Percentiles rank a stretch among this genome's conserved stretches.
These are phyloP conservation scores for Pandemis cinnamomeana DNA, from an alignment of 2,888 invertebrate genomes.

Conservation along the genomic window DNA sequence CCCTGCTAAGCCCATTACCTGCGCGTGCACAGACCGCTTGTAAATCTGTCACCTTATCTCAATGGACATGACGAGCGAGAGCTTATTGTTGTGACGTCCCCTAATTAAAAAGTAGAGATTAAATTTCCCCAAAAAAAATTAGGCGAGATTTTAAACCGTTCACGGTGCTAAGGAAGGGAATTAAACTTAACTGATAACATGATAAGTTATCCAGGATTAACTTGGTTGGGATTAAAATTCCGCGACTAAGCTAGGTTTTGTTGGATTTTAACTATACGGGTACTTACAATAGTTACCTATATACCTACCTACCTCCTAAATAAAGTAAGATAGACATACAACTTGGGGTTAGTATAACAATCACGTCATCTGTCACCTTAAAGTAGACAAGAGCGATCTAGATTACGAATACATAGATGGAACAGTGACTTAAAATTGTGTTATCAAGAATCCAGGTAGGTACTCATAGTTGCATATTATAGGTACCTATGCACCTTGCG, in stretches of 20 bases:
- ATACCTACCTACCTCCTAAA: neutral
- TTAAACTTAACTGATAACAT: conserved; percentile 21
- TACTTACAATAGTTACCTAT: neutral
- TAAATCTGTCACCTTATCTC: conserved; percentile 72
- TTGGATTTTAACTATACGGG: conserved; percentile 5
- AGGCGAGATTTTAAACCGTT: conserved; percentile 28
- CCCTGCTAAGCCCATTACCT: conserved; percentile 61
- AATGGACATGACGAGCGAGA: conserved; percentile 56
- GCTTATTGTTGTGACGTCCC: conserved; percentile 65
- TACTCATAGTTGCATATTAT: neutral
- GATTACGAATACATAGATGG: too few relatives aligned
- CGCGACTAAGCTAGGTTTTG: conserved; percentile 18
- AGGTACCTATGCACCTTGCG: conserved; percentile 32
- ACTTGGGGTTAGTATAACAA: neutral
- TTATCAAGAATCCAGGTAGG: neutral
- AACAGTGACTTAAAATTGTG: neutral
- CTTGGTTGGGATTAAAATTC: conserved; percentile 20
- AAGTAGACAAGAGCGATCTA: too few relatives aligned
- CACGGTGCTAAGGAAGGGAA: conserved; percentile 37
- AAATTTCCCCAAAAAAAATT: conserved; percentile 46
- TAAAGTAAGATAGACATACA: neutral
- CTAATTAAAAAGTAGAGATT: conserved; percentile 63
- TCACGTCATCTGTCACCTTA: too few relatives aligned
- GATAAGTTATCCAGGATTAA: conserved; percentile 38
- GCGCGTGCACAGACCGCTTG: conserved; percentile 67